phyloP scores from a whole-genome alignment of 2,797 vertebrate genomes.

The Sciaenops ocellatus region DNA sequence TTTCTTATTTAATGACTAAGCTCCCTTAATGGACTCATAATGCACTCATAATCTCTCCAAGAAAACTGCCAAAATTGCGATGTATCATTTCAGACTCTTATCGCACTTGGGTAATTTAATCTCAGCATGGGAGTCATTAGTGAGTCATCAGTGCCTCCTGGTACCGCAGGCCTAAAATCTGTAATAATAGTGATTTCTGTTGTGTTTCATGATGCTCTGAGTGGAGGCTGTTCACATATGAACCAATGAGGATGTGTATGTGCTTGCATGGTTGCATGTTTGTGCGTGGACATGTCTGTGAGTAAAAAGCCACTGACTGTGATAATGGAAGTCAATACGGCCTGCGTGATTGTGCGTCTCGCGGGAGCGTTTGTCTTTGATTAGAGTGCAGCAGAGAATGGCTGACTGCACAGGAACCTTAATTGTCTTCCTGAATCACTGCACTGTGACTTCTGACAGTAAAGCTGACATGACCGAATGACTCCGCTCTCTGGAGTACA shows the following conservation, averaged over 20 bases:
- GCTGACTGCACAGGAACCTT: conserved; percentile 74
- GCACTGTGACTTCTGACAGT: conserved; percentile 70
- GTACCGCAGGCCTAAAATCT: neutral
- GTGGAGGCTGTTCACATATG: neutral
- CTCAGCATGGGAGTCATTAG: conserved; percentile 38
- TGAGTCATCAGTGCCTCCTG: conserved; percentile 27
- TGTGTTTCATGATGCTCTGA: neutral
- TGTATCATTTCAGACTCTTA: conserved; percentile 17
- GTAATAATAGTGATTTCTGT: conserved; percentile 11
- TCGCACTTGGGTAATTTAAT: conserved; percentile 45
- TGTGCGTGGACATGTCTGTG: conserved; percentile 5
- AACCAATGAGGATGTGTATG: neutral
- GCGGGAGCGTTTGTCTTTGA: conserved; percentile 74
- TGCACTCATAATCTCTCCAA: conserved; percentile 7
- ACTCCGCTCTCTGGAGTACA: conserved; percentile 61
- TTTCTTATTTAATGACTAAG: conserved; percentile 23
- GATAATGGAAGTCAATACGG: conserved; percentile 70
- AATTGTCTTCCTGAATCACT: conserved; percentile 78
- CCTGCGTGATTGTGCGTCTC: conserved; percentile 55
- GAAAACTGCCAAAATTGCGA: conserved; percentile 14
- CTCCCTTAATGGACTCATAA: conserved; percentile 19
- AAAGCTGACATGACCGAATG: conserved; percentile 67
- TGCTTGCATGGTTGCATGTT: conserved; percentile 12
- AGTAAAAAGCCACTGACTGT: conserved; percentile 50
- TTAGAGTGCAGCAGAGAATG: conserved; percentile 63